Evolutionary conservation across 2,888 invertebrate species (phyloP), one percentile per base, ranked within the genome.

Genomic region (Pristionchus maxplancki): DNA sequence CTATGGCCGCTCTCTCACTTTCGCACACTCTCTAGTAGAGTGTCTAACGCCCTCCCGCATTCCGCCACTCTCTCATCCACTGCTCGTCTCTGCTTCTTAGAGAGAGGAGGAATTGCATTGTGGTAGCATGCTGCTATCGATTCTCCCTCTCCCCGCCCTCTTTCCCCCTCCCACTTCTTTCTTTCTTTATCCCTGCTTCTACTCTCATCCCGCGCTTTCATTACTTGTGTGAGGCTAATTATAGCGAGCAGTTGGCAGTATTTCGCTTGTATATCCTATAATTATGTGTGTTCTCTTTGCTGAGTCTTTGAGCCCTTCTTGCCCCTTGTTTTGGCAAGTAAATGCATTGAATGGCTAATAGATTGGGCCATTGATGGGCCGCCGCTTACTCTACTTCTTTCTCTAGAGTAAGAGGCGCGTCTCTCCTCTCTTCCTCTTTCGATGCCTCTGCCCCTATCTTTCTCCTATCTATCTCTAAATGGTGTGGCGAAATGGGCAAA

Each of bases 401-500:
- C 58, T 58, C 58, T 58, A 8, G 24, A 58, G 58, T 58, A n/a
- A 58, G 58, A 58, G 58, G 58, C 58, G 58, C 58, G n/a, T 58
- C 67, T 67, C 67, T 67, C 67, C 8, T 58, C 67, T 67, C 67
- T 74, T 40, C 28, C 24, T 40, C 34, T 34, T 67, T 20, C 31
- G 15, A n/a, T 44, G 9, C 44, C n/a, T n/a, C 44, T 44, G 44
- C 44, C 20, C 37, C 78, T 20, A 78, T 78, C 44, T 78, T 40
- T 78, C 48, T 78, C 74, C 31, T n/a, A 40, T 78, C 78, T 48
- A 44, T 78, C 78, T 40, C 74, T 48, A 48, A 78, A 78, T 48
- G 78, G 78, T 78, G 37, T 78, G 78, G 44, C 78, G 78, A 78
- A 78, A 78, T 74, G 40, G 40, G 44, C 78, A 78, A 78, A 78